Evolutionary conservation across 1,140 invertebrate genomes (phyloP).

Genomic region (Zeugodacus cucurbitae): DNA sequence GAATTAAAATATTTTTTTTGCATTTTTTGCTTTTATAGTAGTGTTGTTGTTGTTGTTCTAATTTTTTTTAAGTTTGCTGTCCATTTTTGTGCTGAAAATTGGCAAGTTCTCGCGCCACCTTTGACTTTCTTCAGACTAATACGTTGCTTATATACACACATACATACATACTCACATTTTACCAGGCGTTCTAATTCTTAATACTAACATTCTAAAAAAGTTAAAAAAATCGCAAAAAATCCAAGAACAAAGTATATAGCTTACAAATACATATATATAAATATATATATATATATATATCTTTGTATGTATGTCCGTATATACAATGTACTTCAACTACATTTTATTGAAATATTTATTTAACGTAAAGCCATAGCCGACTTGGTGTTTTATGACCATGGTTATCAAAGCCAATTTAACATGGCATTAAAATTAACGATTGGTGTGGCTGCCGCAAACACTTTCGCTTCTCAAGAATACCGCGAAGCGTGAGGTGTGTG

Average conservation of each 20-base stretch:
- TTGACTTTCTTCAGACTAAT: conserved; percentile 10
- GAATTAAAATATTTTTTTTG: not conserved
- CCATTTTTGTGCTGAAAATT: not conserved
- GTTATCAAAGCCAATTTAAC: not conserved
- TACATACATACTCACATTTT: not conserved
- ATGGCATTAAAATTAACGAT: conserved; percentile 28
- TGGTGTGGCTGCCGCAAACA: conserved; percentile 19
- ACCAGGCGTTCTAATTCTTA: not conserved
- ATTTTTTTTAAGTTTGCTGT: not conserved
- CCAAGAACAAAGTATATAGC: not conserved
- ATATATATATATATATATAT: not conserved
- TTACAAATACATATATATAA: too few relatives aligned
- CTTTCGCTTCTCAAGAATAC: not conserved
- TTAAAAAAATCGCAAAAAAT: not conserved
- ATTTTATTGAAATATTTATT: not conserved
- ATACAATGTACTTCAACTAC: too few relatives aligned
- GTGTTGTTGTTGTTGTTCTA: not conserved
- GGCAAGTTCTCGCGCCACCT: not conserved
- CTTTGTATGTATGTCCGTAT: not conserved
- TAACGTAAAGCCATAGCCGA: not conserved
- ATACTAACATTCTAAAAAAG: not conserved
- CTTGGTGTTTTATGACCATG: not conserved
- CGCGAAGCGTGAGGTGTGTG: not conserved
- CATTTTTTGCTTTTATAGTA: not conserved
- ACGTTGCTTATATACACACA: not conserved